A percentile compares a stretch with the other conserved stretches of the same genome.
Evolutionary conservation across 92 coral and sea anemone genomes (phyloP).

Genomic region (Muricea muricata): DNA sequence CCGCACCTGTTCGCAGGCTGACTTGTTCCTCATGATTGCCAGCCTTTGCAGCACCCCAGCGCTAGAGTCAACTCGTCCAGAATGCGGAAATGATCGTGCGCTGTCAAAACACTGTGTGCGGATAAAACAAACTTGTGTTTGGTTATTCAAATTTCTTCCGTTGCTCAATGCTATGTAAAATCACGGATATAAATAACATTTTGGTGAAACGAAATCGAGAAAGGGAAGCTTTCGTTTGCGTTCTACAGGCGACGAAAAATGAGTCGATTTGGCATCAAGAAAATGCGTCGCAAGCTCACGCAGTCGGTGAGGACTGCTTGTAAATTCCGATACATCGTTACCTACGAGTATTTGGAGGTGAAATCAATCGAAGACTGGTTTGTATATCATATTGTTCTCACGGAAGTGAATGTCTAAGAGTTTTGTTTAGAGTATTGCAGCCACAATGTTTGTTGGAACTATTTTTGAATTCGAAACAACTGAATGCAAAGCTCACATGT

Average conservation of each 20-base stretch:
- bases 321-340: constrained; percentile 88
- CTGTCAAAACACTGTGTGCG: background rate
- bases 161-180: background rate
- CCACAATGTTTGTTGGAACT: too few relatives aligned
- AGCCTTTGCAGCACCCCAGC: too few relatives aligned
- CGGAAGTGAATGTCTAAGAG: background rate
- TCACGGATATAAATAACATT: background rate
- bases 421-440: background rate
- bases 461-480: too few relatives aligned
- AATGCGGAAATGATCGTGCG: background rate
- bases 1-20: too few relatives aligned
- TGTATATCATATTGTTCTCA: constrained; percentile 19
- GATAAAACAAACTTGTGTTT: background rate
- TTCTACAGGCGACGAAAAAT: too few relatives aligned
- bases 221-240: background rate
- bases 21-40: too few relatives aligned
- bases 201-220: background rate
- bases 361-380: constrained; percentile 78
- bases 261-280: constrained; percentile 43
- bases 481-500: background rate
- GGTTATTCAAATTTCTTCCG: background rate
- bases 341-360: constrained; percentile 91
- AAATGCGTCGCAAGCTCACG: constrained; percentile 37
- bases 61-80: too few relatives aligned
- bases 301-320: constrained; percentile 68